A percentile compares a stretch with the other conserved stretches of the same genome.
Evolutionary conservation across 2,113 vertebrate genomes (phyloP).

Genomic region (Vidua chalybeata): DNA sequence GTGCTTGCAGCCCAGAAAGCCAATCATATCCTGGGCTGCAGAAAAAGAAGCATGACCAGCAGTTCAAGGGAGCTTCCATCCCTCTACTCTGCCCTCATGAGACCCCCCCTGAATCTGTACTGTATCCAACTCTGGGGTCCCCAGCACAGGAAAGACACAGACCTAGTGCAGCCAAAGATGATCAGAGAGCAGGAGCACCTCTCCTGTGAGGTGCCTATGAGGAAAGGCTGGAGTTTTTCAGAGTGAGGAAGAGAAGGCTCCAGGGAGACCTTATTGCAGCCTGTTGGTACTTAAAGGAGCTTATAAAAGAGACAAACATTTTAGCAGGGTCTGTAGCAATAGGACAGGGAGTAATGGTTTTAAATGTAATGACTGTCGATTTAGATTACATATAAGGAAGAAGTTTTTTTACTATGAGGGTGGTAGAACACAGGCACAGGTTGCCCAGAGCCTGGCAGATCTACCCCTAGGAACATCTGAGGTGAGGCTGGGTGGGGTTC

Average conservation of each 20-base stretch:
- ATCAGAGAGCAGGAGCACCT: neutral
- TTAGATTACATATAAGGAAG: neutral
- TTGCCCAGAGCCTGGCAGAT: neutral
- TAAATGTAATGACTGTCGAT: neutral
- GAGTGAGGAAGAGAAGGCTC: neutral
- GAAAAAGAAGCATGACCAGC: neutral
- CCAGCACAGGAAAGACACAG: neutral
- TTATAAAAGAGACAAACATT: neutral
- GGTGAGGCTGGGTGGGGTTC: neutral
- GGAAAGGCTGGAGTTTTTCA: neutral
- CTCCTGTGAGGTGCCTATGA: neutral
- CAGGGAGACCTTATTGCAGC: neutral
- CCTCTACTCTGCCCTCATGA: neutral
- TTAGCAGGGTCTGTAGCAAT: neutral
- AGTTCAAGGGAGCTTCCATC: neutral
- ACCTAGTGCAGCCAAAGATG: neutral
- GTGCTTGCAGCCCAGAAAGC: neutral
- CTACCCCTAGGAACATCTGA: neutral
- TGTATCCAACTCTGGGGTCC: neutral
- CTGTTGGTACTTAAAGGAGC: neutral
- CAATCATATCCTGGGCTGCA: neutral
- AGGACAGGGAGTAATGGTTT: neutral
- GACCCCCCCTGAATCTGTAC: neutral
- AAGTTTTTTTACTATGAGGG: neutral
- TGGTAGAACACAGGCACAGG: neutral